Evolutionary conservation across 2,113 vertebrate genomes (phyloP).

Genomic region (Malurus elegans): DNA sequence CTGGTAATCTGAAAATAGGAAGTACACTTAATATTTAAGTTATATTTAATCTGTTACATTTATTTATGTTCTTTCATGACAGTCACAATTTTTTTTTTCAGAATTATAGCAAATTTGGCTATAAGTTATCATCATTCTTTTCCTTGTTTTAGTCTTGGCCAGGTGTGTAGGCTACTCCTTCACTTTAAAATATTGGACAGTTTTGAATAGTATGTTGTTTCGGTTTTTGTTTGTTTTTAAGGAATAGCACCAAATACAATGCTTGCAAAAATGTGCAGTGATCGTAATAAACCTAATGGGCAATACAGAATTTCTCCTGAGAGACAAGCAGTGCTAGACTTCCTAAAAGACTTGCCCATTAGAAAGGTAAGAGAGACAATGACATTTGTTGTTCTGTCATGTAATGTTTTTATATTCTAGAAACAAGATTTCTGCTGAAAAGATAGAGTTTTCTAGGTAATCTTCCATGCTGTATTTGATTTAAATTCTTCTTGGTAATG

Average conservation of each 20-base stretch:
- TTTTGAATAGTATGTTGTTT: not conserved
- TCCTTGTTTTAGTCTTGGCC: not conserved
- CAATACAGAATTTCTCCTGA: constrained; percentile 84
- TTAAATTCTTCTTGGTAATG: not conserved
- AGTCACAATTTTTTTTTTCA: not conserved
- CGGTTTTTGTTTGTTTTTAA: constrained; percentile 47
- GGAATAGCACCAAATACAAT: constrained; percentile 96
- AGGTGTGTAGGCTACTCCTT: not conserved
- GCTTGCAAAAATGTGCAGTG: constrained; percentile 97
- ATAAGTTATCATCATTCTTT: not conserved
- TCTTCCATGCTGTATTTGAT: not conserved
- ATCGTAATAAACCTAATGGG: constrained; percentile 95
- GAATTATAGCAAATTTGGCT: not conserved
- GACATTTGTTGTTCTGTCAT: not conserved
- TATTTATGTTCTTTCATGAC: not conserved
- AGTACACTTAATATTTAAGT: not conserved
- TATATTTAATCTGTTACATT: not conserved
- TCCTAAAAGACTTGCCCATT: constrained; percentile 88
- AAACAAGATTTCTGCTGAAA: not conserved
- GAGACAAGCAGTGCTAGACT: constrained; percentile 84
- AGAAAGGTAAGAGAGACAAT: constrained; percentile 83
- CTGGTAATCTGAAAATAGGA: not conserved
- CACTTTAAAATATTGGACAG: not conserved
- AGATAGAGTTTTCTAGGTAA: not conserved
- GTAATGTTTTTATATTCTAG: not conserved